Base-by-base conservation (phyloP, 2,113 vertebrate species). In the Aphelocoma coerulescens region DNA sequence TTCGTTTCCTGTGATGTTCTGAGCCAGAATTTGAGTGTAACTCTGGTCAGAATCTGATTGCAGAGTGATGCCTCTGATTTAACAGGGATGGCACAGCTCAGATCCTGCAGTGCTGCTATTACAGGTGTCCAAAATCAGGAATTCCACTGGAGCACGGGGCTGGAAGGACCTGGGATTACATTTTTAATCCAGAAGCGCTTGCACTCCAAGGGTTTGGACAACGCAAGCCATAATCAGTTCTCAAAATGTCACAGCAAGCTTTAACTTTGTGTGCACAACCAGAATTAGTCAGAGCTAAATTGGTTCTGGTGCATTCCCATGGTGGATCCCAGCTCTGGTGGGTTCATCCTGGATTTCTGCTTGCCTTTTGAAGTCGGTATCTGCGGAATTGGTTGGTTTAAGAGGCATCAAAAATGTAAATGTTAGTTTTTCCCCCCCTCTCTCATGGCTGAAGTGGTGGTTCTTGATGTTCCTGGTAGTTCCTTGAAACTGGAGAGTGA, bases 171-270 rank as follows among this genome's bases (percentile, higher is more conserved):
- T 33, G 37, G 32, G 33, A 1, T 10, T 3, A 13, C 28, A 15
- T n/a, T 68, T 74, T 18, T 19, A 46, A 49, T 20, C n/a, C 81
- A 65, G 35, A 48, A 89, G 1, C 24, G 1, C 15, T 57, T 16
- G 3, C 14, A 11, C 20, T 80, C 17, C 15, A 1, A 28, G 17
- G 6, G 19, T 73, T 80, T 27, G 68, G 46, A 26, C n/a, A 52
- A 6, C 12, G 11, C 1, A 39, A 74, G 26, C 24, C 66, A 30
- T 0, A 3, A 10, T 30, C 28, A 22, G 15, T 0, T 41, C n/a
- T 72, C 62, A 58, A 16, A 66, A 58, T 13, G 7, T 24, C 27
- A 5, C 32, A 66, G 26, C 32, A 26, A 75, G 33, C 22, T 83
- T 54, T 21, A 23, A 15, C 24, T 66, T 59, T 1, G 43, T 6